phyloP scores from a whole-genome alignment of 2,113 vertebrate species.

The Balaenoptera acutorostrata region DNA sequence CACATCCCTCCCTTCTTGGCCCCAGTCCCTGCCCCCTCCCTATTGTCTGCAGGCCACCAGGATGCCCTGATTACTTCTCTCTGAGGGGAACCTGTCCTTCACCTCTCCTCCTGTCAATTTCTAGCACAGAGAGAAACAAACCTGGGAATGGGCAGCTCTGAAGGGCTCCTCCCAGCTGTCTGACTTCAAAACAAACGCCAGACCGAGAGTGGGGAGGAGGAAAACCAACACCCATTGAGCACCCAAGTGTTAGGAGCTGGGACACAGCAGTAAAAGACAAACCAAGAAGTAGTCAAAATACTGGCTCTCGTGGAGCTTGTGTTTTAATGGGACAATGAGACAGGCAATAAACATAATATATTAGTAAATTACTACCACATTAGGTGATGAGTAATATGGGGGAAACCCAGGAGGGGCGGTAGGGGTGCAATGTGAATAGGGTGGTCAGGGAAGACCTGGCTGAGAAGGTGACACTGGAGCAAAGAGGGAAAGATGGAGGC shows the following conservation, averaged over 20 bases:
- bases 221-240: neutral
- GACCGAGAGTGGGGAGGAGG: neutral
- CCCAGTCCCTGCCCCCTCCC: neutral
- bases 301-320: neutral
- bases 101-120: neutral
- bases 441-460: neutral
- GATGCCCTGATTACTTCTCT: neutral
- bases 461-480: neutral
- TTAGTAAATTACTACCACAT: neutral
- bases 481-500: neutral
- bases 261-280: neutral
- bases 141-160: neutral
- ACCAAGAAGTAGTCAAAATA: neutral
- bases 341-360: neutral
- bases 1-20: neutral
- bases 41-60: neutral
- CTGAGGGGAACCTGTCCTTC: neutral
- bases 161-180: neutral
- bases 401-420: neutral
- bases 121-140: neutral
- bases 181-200: neutral
- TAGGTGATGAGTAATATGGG: neutral
- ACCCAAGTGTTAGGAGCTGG: neutral
- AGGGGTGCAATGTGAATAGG: neutral
- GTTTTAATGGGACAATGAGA: neutral